Percentiles rank a stretch among this genome's conserved stretches.
Conservation (phyloP, 2,888 invertebrate species). For the Drosophila mayaguana region DNA sequence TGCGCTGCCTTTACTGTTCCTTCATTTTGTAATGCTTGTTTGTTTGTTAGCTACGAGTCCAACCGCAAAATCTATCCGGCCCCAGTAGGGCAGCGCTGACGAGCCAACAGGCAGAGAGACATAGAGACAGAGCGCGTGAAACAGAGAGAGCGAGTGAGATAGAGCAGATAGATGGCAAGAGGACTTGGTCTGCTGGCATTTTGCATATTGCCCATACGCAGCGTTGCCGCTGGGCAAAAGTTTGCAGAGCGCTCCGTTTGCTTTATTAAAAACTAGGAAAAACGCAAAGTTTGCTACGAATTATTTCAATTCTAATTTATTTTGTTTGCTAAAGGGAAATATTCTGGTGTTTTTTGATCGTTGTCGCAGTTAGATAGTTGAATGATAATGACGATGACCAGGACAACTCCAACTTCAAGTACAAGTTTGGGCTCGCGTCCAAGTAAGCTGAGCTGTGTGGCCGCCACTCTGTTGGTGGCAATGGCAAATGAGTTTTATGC, state of each 20-base stretch:
- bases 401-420: constrained; percentile 17
- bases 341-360: constrained; percentile 74
- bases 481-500: constrained; percentile 78
- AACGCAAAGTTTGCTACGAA: constrained; percentile 68
- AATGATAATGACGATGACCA: constrained; percentile 68
- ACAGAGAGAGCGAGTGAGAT: not conserved
- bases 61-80: constrained; percentile 72
- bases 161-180: not conserved
- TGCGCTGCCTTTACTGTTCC: constrained; percentile 46
- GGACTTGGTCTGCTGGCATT: constrained; percentile 58
- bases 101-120: constrained; percentile 8
- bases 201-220: constrained; percentile 81
- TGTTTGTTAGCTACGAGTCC: constrained; percentile 74
- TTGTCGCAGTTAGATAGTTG: constrained; percentile 76
- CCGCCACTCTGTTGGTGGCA: constrained; percentile 28
- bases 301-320: constrained; percentile 81
- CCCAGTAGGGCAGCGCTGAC: constrained; percentile 16
- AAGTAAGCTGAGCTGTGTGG: not conserved
- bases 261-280: constrained; percentile 77
- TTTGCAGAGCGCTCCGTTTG: constrained; percentile 72
- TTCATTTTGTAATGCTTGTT: constrained; percentile 65
- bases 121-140: not conserved
- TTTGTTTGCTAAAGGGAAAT: constrained; percentile 73
- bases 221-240: constrained; percentile 71
- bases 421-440: not conserved